Evolutionary conservation across 2,888 invertebrate species (phyloP).

Genomic region (Cremastobaeus sp.): DNA sequence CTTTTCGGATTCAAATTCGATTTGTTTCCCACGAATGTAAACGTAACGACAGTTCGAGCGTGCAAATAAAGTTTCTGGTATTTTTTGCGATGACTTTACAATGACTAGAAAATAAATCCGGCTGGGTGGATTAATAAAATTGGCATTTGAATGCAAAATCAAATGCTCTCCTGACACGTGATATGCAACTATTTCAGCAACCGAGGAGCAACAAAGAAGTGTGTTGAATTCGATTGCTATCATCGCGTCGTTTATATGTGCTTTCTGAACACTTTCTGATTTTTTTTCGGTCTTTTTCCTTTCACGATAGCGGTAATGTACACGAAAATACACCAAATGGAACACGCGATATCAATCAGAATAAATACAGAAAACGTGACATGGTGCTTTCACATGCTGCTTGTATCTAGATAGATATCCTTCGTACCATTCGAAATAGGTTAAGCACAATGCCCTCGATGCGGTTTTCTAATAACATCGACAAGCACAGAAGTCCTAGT

Average conservation of each 20-base stretch:
- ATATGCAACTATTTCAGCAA: constrained; percentile 30
- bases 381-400: constrained; percentile 71
- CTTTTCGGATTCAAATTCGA: constrained; percentile 24
- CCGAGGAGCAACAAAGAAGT: constrained; percentile 12
- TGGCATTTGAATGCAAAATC: background rate
- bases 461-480: constrained; percentile 57
- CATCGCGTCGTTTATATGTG: constrained; percentile 15
- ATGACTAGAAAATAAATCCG: no score
- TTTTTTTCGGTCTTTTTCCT: no score
- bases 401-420: constrained; percentile 62
- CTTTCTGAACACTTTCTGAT: no score
- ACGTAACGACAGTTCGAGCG: no score
- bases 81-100: no score
- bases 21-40: constrained; percentile 25
- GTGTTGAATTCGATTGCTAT: constrained; percentile 32
- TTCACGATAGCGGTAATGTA: constrained; percentile 2
- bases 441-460: constrained; percentile 51
- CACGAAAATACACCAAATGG: constrained; percentile 25
- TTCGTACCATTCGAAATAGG: constrained; percentile 53
- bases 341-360: constrained; percentile 48
- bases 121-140: no score
- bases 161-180: constrained; percentile 10
- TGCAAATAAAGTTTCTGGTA: background rate
- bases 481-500: constrained; percentile 35
- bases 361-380: constrained; percentile 63